Conservation (phyloP, 1,140 invertebrate genomes). For the Ptiloglossa arizonensis region DNA sequence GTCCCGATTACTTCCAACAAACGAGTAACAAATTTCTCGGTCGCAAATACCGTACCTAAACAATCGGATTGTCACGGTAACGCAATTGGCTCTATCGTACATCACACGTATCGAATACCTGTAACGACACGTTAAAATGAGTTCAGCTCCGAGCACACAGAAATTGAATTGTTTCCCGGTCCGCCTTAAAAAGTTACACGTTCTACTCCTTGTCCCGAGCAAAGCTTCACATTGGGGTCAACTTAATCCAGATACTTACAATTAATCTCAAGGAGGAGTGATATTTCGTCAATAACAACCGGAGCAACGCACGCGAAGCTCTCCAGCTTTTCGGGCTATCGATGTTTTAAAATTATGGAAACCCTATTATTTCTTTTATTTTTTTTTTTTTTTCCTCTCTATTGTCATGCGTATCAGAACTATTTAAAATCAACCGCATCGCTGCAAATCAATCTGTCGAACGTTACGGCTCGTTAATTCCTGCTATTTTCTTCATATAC, state of each 20-base stretch:
- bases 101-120: constrained; percentile 2
- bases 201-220: neutral
- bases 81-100: constrained; percentile 4
- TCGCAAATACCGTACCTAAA: neutral
- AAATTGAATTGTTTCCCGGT: neutral
- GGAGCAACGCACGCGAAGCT: constrained; percentile 1
- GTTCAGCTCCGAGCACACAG: neutral
- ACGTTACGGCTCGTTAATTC: neutral
- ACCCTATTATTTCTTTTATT: too few species aligned
- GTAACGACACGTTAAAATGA: constrained; percentile 22
- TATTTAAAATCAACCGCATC: neutral
- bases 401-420: constrained; percentile 1
- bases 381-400: too few species aligned
- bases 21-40: neutral
- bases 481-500: constrained; percentile 40
- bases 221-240: constrained; percentile 30
- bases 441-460: constrained; percentile 3
- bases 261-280: constrained; percentile 15
- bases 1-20: neutral
- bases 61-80: neutral
- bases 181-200: constrained; percentile 22
- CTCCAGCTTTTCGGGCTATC: constrained; percentile 26
- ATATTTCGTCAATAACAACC: constrained; percentile 39
- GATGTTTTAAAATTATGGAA: constrained; percentile 3
- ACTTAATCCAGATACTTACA: constrained; percentile 14